phyloP scores from a whole-genome alignment of 2,113 vertebrate species.

The Platichthys stellatus region DNA sequence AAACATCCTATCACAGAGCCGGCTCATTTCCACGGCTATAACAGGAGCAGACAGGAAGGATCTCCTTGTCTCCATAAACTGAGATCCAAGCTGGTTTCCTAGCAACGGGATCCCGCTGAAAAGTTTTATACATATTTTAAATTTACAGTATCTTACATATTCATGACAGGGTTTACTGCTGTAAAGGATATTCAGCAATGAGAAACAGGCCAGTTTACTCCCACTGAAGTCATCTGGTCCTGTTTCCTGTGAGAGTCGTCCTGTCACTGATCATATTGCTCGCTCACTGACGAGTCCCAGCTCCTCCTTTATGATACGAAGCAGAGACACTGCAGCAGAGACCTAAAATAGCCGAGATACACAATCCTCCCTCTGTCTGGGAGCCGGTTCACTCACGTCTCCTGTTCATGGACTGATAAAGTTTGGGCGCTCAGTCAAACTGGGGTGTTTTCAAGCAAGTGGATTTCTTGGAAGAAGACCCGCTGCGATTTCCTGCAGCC shows the following conservation, averaged over 20 bases:
- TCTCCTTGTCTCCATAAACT: conserved; percentile 31
- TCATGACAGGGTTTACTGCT: conserved; percentile 3
- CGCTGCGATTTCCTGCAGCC: conserved; percentile 37
- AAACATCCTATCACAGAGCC: conserved; percentile 48
- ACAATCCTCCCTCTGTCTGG: conserved; percentile 47
- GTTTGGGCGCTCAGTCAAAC: conserved; percentile 26
- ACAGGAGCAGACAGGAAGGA: conserved; percentile 45
- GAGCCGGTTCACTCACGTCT: conserved; percentile 27
- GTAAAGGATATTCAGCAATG: conserved; percentile 16
- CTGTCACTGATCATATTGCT: conserved; percentile 43
- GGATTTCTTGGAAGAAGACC: conserved; percentile 37
- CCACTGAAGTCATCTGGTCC: conserved; percentile 42
- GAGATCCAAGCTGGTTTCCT: conserved; percentile 48
- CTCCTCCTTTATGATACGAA: conserved; percentile 25
- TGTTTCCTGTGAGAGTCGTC: conserved; percentile 42
- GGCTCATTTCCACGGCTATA: conserved; percentile 53
- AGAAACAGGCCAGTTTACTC: conserved; percentile 30
- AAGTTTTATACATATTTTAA: conserved; percentile 48
- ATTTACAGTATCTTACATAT: conserved; percentile 35
- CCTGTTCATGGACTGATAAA: conserved; percentile 25
- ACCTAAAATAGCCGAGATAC: conserved; percentile 26
- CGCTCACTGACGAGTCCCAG: conserved; percentile 32
- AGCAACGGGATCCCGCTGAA: conserved; percentile 37
- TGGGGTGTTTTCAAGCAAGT: conserved; percentile 36
- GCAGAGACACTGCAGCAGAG: conserved; percentile 27